A percentile compares a stretch with the other conserved stretches of the same genome.
Conservation (phyloP, 2,113 vertebrate species). For the human region GRCh38 chrX:39638001-39638500, state of each 20-base stretch:
- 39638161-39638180: not conserved
- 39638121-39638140: not conserved
- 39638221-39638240: not conserved
- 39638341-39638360: conserved; percentile 2
- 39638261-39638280: not conserved
- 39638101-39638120: not conserved
- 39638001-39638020: not conserved
- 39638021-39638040: not conserved
- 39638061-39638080: not conserved
- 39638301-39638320: not conserved
- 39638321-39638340: not conserved
- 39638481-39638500: conserved; percentile 26
- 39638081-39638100: not conserved
- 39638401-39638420: not conserved
- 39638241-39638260: not conserved
- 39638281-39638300: not conserved
- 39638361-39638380: not conserved
- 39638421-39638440: not conserved
- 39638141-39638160: not conserved
- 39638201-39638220: not conserved
- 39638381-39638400: not conserved
- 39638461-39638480: not conserved
- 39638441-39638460: not conserved
- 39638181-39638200: not conserved
- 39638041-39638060: not conserved